Base-by-base conservation (phyloP, 2,797 vertebrate species). In the Nyctalus aviator region DNA sequence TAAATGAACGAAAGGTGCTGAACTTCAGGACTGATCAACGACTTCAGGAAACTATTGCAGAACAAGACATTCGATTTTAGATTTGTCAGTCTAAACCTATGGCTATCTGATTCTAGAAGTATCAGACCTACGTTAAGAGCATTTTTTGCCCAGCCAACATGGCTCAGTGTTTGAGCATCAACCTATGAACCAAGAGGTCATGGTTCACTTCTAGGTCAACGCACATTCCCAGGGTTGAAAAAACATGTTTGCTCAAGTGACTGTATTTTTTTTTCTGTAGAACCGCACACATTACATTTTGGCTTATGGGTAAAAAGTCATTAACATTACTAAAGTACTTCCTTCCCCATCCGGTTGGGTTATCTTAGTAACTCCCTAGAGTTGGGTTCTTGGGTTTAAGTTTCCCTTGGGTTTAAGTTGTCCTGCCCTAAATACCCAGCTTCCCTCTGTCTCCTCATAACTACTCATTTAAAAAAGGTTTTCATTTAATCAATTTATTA, bases 281-380 rank as follows among this genome's bases (percentile, higher is more conserved):
- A 84, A 78, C 1, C 48, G 1, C 5, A 68, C 27, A 79, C 6
- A 59, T 12, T 66, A 13, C 1, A 69, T 90, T 89, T 90, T 90
- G 35, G 7, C 13, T 90, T 92, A 53, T 57, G 50, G 35, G n/a
- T 88, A 77, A 71, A 79, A 91, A 64, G 4, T 71, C 9, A 77
- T 84, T 88, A 75, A 44, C 18, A 48, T 78, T 32, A 83, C 4
- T 90, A 64, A 84, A 62, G 10, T 81, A 79, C 94, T 53, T 62
- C 57, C 25, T 27, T 13, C 25, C 25, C 57, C 25, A 30, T 27
- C 25, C 25, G 30, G 11, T 27, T 62, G 25, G 12, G 5, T 12
- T 62, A 27, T 62, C 11, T 27, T 62, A 62, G 57, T 62, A 30
- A 62, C 57, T 59, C 25, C 5, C 5, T 2, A 0, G 27, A 62